A percentile compares a stretch with the other conserved stretches of the same genome.
These are phyloP conservation scores for Monochamus saltuarius DNA, from an alignment of 1,140 invertebrate species.

Conservation along the genomic window DNA sequence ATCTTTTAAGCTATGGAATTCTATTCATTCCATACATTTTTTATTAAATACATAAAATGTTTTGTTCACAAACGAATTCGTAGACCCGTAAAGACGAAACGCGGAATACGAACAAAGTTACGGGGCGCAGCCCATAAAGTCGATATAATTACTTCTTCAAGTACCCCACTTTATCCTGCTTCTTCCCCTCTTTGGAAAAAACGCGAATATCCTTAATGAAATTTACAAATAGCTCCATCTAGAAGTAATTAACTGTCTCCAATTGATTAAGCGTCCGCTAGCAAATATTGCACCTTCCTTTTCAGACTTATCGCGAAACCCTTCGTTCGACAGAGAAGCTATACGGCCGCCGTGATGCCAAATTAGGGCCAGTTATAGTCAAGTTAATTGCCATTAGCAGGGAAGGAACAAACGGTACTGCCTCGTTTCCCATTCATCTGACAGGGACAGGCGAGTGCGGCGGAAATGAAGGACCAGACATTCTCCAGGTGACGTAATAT, in stretches of 20 bases:
- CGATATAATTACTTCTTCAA: too few relatives aligned
- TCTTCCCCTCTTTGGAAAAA: too few relatives aligned
- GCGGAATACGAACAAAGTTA: too few relatives aligned
- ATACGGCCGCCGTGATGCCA: constrained; percentile 9
- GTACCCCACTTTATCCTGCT: too few relatives aligned
- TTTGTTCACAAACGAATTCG: too few relatives aligned
- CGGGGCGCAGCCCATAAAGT: too few relatives aligned
- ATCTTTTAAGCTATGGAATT: too few relatives aligned
- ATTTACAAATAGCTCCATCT: constrained; percentile 18
- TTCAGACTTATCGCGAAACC: neutral
- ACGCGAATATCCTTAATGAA: too few relatives aligned
- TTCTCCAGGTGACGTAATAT: constrained; percentile 22
- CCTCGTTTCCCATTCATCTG: neutral
- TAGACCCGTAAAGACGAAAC: too few relatives aligned
- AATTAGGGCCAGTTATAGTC: constrained; percentile 32
- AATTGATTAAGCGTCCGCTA: constrained; percentile 22
- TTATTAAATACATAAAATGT: too few relatives aligned
- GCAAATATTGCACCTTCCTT: constrained; percentile 22
- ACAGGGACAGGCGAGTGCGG: constrained; percentile 20
- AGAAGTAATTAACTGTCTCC: constrained; percentile 22
- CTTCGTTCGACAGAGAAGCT: too few relatives aligned
- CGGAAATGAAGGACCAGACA: neutral
- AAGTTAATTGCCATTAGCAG: constrained; percentile 30
- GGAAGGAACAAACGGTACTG: constrained; percentile 4
- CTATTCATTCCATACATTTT: too few relatives aligned